These are phyloP conservation scores for Steatornis caripensis DNA, from an alignment of 2,113 vertebrate species.

Conservation along the genomic window DNA sequence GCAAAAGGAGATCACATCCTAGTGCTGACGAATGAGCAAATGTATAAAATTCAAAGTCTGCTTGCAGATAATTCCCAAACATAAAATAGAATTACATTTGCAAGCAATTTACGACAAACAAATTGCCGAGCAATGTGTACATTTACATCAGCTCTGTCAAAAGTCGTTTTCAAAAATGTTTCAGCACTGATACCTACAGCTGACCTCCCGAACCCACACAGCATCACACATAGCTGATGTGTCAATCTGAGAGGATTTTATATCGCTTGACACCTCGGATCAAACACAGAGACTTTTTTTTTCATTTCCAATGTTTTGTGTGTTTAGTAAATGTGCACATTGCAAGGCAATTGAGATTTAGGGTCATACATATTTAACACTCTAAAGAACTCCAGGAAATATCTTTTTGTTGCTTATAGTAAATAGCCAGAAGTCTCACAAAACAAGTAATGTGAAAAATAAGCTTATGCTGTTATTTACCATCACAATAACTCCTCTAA, in stretches of 20 bases:
- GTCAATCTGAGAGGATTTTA: neutral
- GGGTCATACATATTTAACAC: neutral
- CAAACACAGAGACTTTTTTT: neutral
- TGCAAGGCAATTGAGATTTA: neutral
- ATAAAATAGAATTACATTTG: neutral
- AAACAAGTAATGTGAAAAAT: neutral
- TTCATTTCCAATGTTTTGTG: neutral
- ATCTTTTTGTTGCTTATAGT: neutral
- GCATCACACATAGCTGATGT: neutral
- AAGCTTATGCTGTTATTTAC: neutral
- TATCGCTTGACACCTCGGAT: neutral
- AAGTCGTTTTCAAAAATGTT: neutral
- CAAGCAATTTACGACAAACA: neutral
- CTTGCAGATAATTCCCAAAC: neutral
- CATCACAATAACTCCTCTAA: neutral
- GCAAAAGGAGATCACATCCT: neutral
- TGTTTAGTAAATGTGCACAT: neutral
- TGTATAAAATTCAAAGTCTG: neutral
- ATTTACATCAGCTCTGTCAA: neutral
- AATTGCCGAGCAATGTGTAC: neutral
- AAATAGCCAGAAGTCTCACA: neutral
- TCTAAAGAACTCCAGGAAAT: neutral
- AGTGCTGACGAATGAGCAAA: neutral
- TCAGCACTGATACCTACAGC: neutral
- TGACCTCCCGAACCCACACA: neutral